Evolutionary conservation across 2,888 invertebrate species (phyloP).

Genomic region (Caradrina clavipalpis): DNA sequence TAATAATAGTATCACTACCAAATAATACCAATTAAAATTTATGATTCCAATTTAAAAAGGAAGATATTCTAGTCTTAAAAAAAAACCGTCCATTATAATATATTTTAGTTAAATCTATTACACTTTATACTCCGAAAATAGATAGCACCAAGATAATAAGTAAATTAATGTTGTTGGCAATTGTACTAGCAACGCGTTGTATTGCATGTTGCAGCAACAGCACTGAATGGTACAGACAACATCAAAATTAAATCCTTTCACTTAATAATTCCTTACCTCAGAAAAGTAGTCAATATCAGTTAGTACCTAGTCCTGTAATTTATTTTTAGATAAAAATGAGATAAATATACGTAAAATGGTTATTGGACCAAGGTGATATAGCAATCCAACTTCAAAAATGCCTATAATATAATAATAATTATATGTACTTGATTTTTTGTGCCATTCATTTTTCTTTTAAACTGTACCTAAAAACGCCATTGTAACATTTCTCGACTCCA

Average conservation of each 20-base stretch:
- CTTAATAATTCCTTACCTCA: neutral
- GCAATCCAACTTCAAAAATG: neutral
- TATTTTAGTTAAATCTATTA: constrained; percentile 8
- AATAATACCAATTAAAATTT: too few relatives aligned
- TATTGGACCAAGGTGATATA: constrained; percentile 28
- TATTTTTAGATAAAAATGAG: constrained; percentile 8
- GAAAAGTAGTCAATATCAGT: neutral
- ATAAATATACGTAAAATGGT: constrained; percentile 15
- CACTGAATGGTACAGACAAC: neutral
- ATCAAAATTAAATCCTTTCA: neutral
- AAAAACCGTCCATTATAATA: constrained; percentile 57
- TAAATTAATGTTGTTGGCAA: too few relatives aligned
- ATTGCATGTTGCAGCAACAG: too few relatives aligned
- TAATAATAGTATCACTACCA: constrained; percentile 21
- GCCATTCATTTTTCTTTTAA: neutral
- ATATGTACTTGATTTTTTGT: neutral
- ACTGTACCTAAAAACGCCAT: too few relatives aligned
- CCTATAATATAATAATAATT: too few relatives aligned
- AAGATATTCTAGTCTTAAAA: constrained; percentile 44
- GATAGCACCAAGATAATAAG: too few relatives aligned
- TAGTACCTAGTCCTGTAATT: neutral
- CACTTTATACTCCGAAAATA: too few relatives aligned
- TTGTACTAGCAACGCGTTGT: too few relatives aligned
- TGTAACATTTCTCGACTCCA: neutral
- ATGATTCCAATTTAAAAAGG: neutral